Base-by-base conservation (phyloP, 1,140 invertebrate genomes). In the Psix sp. region DNA sequence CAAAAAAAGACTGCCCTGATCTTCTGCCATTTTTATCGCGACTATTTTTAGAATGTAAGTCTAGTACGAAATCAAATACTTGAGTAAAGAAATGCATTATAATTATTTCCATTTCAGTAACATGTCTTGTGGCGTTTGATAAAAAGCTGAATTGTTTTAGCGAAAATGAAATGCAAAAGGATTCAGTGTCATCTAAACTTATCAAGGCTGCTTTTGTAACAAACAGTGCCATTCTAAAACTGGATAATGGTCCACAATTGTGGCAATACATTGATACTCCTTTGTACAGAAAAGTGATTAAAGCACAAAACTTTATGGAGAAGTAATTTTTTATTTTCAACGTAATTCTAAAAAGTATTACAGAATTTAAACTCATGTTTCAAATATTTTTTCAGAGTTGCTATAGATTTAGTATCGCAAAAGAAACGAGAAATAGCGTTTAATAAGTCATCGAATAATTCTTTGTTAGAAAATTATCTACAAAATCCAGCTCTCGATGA, bases 241-340 rank as follows among this genome's bases (percentile, higher is more conserved):
- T 94, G 0, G 95, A 97, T 79, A 93, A 94, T 80, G 92, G 93
- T 5, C 84, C 91, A 6, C 90, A 89, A 33, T 79, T 95, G 0
- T 96, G 94, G 94, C 88, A 87, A 46, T 89, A 88, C 66, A 90
- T 94, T 57, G 87, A 92, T 24, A 96, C 94, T 0, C 91, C 92
- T 0, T 79, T 92, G 3, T 96, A 94, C 77, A 91, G 87, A 54
- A 92, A 91, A 85, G 84, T 96, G 0, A 88, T 87, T 6, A 86
- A 89, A 54, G 90, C 93, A 18, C 93, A 95, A 72, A 82, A 88
- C 38, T 92, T 89, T 71, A 92, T 96, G 85, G 94, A 94, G 88
- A 88, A 89, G 94, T 95, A 87, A 83, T 42, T 16, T 13, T 36
- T 18, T 48, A 48, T 48, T 18, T 9, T 24, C 9, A 24, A 24